Evolutionary conservation across 2,888 invertebrate species (phyloP), one percentile per base, ranked within the genome.

Genomic region (Schizotus pectinicornis): DNA sequence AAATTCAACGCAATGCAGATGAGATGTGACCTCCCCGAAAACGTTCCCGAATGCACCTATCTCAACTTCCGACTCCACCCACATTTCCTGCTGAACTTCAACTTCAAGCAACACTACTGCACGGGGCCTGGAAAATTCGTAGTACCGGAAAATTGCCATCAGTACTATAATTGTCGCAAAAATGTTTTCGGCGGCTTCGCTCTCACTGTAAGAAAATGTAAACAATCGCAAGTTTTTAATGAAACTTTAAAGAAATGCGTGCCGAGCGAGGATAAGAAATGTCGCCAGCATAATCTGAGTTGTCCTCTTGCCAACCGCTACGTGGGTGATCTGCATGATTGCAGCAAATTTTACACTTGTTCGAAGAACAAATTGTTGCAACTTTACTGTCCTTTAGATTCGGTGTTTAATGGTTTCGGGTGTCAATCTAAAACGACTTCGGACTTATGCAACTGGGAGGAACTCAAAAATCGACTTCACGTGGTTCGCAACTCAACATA

Each of bases 1-100:
- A 68, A 75, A 61, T 74, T 74, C 38, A 75, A 76, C 47, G 65
- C 65, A 5, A 36, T 59, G 33, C 47, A 52, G 6, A 59, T 56
- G 34, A 54, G 41, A 3, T 76, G 75, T 46, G 75, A 74, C 57
- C 47, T 67, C 31, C 67, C 69, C 3, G 57, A 66, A 50, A 73
- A 75, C 51, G 74, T 75, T 5, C 70, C 69, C n/a, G 74, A 74
- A 67, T 76, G 76, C 46, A 61, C 63, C n/a, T 61, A 64, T 33
- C 53, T 55, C 5, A 43, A 59, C 9, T 32, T 39, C 12, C 11
- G 35, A 2, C 3, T 36, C 0, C 51, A 54, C 3, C 45, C 13
- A 7, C 7, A 43, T 12, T 11, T 45, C 22, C 3, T 32, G 22
- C 34, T 14, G 12, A 9, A 12, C 3, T 13, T n/a, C 35, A 11